phyloP scores from a whole-genome alignment of 2,113 vertebrate genomes.

The Beaufortia kweichowensis region DNA sequence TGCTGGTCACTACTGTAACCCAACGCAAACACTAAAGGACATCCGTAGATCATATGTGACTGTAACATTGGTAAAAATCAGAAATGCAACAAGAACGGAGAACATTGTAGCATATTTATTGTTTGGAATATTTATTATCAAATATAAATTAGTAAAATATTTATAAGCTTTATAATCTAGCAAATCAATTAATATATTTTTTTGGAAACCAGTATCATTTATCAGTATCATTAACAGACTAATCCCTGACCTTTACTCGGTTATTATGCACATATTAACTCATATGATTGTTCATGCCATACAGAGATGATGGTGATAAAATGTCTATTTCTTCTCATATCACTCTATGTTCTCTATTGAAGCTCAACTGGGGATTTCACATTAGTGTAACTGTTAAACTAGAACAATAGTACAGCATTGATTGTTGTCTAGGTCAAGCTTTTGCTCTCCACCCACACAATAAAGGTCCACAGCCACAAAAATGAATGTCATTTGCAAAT shows the following conservation, averaged over 20 bases:
- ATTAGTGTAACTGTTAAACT: constrained; percentile 30
- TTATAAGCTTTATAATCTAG: neutral
- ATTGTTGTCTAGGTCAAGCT: constrained; percentile 18
- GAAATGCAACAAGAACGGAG: neutral
- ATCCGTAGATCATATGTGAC: neutral
- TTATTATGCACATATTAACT: neutral
- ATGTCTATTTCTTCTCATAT: neutral
- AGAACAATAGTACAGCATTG: constrained; percentile 28
- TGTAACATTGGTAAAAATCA: neutral
- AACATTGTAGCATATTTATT: too few relatives aligned
- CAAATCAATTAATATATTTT: neutral
- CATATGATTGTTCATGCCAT: neutral
- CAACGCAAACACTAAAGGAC: neutral
- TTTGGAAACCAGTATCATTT: neutral
- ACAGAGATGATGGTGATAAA: neutral
- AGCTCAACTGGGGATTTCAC: neutral
- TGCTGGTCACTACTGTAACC: constrained; percentile 20
- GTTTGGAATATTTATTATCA: neutral
- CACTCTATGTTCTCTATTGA: neutral
- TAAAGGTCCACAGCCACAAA: constrained; percentile 30
- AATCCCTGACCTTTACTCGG: neutral
- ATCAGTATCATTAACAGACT: neutral
- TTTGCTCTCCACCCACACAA: constrained; percentile 18
- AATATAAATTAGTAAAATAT: neutral
- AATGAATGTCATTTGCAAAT: constrained; percentile 77